Percentiles rank a stretch among this genome's conserved stretches.
Conservation (phyloP, 2,797 vertebrate genomes). For the Acipenser oxyrinchus region DNA sequence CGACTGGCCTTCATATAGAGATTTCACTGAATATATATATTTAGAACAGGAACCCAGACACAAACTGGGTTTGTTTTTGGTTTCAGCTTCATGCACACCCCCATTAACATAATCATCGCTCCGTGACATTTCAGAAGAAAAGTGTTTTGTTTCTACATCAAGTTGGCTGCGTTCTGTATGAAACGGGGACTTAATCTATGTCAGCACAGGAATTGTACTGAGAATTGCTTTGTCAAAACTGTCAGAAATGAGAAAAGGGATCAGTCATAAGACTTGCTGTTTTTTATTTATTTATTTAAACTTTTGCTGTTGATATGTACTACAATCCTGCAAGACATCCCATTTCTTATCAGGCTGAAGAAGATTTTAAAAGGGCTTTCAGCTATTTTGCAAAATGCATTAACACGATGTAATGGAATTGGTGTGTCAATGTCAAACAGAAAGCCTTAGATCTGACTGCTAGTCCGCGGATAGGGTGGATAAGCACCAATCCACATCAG, state of each 20-base stretch:
- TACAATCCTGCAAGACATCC: constrained; percentile 50
- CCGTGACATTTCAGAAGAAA: not conserved
- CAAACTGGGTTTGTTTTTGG: too few species aligned
- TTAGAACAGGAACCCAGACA: too few species aligned
- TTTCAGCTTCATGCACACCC: too few species aligned
- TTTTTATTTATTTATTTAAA: too few species aligned
- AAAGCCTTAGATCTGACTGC: constrained; percentile 2
- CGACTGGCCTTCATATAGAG: too few species aligned
- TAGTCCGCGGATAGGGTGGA: not conserved
- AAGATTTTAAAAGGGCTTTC: constrained; percentile 46
- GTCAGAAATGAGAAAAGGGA: constrained; percentile 41
- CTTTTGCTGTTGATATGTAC: constrained; percentile 39
- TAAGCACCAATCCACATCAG: not conserved
- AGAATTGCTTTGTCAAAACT: constrained; percentile 48
- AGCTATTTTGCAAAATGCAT: constrained; percentile 46
- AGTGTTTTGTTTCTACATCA: constrained; percentile 27
- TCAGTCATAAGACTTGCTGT: constrained; percentile 29
- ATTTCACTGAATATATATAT: too few species aligned
- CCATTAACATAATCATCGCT: too few species aligned
- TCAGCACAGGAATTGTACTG: constrained; percentile 28
- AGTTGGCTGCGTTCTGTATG: constrained; percentile 30
- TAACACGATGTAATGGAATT: constrained; percentile 52
- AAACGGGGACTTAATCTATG: constrained; percentile 42
- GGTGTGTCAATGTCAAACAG: constrained; percentile 56
- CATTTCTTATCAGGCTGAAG: constrained; percentile 45